phyloP scores from a whole-genome alignment of 2,113 vertebrate species.

The Syngnathoides biaculeatus region DNA sequence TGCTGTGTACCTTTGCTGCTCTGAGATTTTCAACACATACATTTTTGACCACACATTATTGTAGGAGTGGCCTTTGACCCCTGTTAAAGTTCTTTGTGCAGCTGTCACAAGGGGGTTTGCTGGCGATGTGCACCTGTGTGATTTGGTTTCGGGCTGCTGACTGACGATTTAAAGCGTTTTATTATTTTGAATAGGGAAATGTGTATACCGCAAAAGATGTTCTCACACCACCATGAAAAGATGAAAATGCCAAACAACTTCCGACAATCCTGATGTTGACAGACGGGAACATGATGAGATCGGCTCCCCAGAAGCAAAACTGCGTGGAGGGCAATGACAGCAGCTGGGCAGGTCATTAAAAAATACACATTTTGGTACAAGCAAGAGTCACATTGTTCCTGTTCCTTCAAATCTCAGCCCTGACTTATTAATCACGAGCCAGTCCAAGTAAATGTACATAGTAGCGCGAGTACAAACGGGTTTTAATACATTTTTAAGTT shows the following conservation, averaged over 20 bases:
- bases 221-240: slow-evolving; percentile 5
- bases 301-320: slow-evolving; percentile 27
- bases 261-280: slow-evolving; percentile 31
- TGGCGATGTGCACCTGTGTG: slow-evolving; percentile 23
- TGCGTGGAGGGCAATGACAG: slow-evolving; percentile 24
- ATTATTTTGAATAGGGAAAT: background rate
- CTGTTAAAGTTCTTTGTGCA: slow-evolving; percentile 18
- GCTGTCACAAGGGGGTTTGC: slow-evolving; percentile 16
- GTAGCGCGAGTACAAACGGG: slow-evolving; percentile 4
- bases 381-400: slow-evolving; percentile 16
- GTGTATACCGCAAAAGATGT: background rate
- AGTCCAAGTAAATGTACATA: slow-evolving; percentile 11
- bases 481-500: background rate
- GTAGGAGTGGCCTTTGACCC: background rate
- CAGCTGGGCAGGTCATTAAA: slow-evolving; percentile 35
- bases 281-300: slow-evolving; percentile 43
- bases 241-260: slow-evolving; percentile 25
- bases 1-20: background rate
- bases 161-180: slow-evolving; percentile 8
- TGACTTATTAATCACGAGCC: slow-evolving; percentile 24
- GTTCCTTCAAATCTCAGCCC: slow-evolving; percentile 16
- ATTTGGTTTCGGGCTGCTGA: slow-evolving; percentile 22
- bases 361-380: slow-evolving; percentile 31
- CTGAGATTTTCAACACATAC: background rate
- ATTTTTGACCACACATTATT: slow-evolving; percentile 1